Base-by-base conservation (phyloP, 2,888 invertebrate genomes). In the Hirtodrosophila duncani region DNA sequence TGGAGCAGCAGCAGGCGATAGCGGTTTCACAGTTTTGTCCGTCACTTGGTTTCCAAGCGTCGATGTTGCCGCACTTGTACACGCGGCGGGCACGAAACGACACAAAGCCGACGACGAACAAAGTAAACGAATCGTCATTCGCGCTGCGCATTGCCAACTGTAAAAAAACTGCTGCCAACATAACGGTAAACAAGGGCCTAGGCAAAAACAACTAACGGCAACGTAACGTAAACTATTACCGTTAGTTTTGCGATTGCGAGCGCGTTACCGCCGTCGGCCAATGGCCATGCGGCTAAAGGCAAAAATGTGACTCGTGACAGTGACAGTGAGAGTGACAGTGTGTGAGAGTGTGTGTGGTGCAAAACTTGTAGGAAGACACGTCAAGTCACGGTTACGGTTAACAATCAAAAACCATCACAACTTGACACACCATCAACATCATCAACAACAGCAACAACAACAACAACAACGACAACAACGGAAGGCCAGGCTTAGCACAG, bases 41-140 rank as follows among this genome's bases (percentile, higher is more conserved):
- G 70, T 69, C 72, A 72, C 78, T 72, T 74, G 75, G 75, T 79
- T 74, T 78, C 79, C 72, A 74, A 74, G 71, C 79, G 67, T 65
- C 65, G 71, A 74, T 67, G 72, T 75, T 71, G 79, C 65, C 72
- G 67, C 67, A 68, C 69, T 67, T 68, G 67, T 67, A 57, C 41
- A 31, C 41, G 57, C 49, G 63, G 59, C 64, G 57, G 18, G 61
- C 49, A 48, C 53, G 71, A 42, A 29, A 29, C n/a, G n/a, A n/a
- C n/a, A n/a, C n/a, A n/a, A n/a, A n/a, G n/a, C n/a, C n/a, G n/a
- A n/a, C n/a, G n/a, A 11, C n/a, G n/a, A n/a, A n/a, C n/a, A n/a
- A n/a, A n/a, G n/a, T n/a, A n/a, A n/a, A n/a, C n/a, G n/a, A n/a
- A n/a, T 59, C 53, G 58, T 53, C 67, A 65, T 59, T 65, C 63